Evolutionary conservation across 2,888 invertebrate species (phyloP), one percentile per base, ranked within the genome.

Genomic region (Noctua comes): DNA sequence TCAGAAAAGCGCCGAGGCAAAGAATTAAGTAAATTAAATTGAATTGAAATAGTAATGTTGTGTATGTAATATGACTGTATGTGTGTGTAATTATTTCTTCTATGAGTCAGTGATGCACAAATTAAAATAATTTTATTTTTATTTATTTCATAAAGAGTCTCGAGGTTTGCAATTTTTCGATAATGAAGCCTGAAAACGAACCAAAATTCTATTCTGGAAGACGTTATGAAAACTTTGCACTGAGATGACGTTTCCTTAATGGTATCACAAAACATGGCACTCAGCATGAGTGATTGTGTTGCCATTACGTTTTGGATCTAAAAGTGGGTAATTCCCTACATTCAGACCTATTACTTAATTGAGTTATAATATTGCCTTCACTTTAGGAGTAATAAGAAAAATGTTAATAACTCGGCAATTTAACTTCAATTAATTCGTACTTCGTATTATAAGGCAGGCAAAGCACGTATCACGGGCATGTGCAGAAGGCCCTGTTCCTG

Each of bases 381-480:
- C 24, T 27, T 80, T 70, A 59, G 18, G 21, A 71, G 54, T 31
- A 57, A 11, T 59, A 73, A 59, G 21, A 27, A 59, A 62, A 54
- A 27, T 66, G 13, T 27, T 68, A n/a, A 66, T 72, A 57, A 57
- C 36, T 71, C 27, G 21, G 27, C n/a, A 79, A 73, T 78, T 79
- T 68, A 36, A 40, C 62, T 76, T 40, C 70, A 16, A 70, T 77
- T 83, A 83, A 77, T 80, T 76, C 24, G 62, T 79, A 79, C 36
- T 27, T 82, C 43, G 72, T 77, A 69, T 68, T 59, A 79, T 81
- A 74, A 80, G 54, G 71, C 36, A 77, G 73, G 80, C 77, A 59
- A 76, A 70, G 73, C 80, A 89, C 80, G 80, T 84, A 80, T 79
- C 46, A 54, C 54, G 57, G 69, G 78, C 80, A 89, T 82, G 77